Percentiles rank a stretch among this genome's conserved stretches.
These are phyloP conservation scores for Onthophagus taurus DNA, from an alignment of 1,140 invertebrate species.

Conservation along the genomic window DNA sequence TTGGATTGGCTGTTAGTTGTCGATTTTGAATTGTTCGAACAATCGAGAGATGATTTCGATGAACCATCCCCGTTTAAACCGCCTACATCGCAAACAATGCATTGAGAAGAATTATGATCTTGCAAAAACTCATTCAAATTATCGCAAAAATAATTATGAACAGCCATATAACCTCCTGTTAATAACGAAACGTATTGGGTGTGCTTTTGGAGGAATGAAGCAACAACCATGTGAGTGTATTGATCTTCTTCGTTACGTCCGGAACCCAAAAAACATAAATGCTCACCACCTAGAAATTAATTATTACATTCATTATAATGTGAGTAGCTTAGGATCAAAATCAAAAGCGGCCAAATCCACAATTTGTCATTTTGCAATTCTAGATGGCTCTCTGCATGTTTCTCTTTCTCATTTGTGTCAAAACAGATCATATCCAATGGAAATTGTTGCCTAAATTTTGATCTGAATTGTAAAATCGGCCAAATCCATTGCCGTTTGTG, in stretches of 20 bases:
- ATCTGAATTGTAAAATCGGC: too few relatives aligned
- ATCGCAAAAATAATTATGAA: constrained; percentile 76
- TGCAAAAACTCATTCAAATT: constrained; percentile 68
- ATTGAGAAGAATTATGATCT: constrained; percentile 69
- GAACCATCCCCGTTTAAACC: too few relatives aligned
- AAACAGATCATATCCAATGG: too few relatives aligned
- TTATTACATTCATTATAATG: too few relatives aligned
- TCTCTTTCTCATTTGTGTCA: too few relatives aligned
- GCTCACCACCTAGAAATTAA: constrained; percentile 61
- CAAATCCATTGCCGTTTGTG: too few relatives aligned
- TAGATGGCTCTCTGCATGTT: too few relatives aligned
- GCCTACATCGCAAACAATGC: constrained; percentile 64
- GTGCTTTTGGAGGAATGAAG: constrained; percentile 92
- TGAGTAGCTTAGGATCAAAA: too few relatives aligned
- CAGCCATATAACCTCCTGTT: constrained; percentile 83
- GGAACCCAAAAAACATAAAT: constrained; percentile 94
- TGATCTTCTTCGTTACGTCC: constrained; percentile 92
- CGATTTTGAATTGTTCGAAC: constrained; percentile 33
- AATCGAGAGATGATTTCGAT: constrained; percentile 18
- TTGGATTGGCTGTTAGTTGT: constrained; percentile 45
- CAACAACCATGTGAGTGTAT: constrained; percentile 97
- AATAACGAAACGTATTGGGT: constrained; percentile 88
- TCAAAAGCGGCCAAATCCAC: too few relatives aligned
- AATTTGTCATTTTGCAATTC: too few relatives aligned
- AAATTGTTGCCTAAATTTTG: too few relatives aligned